Percentiles rank a stretch among this genome's conserved stretches.
Evolutionary conservation across 2,797 vertebrate genomes (phyloP).

Genomic region (Schizothorax lantsangensis): DNA sequence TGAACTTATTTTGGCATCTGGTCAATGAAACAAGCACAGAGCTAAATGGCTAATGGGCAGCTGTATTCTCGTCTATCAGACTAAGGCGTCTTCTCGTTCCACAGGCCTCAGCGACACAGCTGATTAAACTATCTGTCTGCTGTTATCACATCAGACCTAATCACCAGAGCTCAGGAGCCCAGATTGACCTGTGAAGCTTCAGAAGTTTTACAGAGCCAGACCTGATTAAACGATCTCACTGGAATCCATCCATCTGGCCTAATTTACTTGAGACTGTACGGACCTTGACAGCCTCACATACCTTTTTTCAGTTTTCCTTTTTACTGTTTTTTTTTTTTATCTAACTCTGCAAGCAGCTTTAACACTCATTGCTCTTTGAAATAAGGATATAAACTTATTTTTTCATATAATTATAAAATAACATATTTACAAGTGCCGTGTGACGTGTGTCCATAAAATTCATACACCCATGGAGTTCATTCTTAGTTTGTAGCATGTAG

Average conservation of each 20-base stretch:
- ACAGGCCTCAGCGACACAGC: conserved; percentile 42
- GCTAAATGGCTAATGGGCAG: conserved; percentile 70
- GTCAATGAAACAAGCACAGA: conserved; percentile 66
- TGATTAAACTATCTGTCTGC: conserved; percentile 59
- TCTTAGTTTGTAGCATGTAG: not conserved
- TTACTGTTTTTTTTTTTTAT: not conserved
- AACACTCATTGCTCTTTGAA: not conserved
- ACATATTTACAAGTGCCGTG: not conserved
- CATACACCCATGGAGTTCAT: not conserved
- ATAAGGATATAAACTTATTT: not conserved
- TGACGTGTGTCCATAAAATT: not conserved
- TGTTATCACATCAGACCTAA: conserved; percentile 58
- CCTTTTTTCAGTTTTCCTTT: not conserved
- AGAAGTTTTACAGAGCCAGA: conserved; percentile 43
- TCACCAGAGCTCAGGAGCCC: conserved; percentile 52
- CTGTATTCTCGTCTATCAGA: conserved; percentile 67
- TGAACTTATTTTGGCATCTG: conserved; percentile 58
- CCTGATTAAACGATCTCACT: conserved; percentile 36
- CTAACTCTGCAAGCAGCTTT: not conserved
- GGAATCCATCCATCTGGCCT: conserved; percentile 53
- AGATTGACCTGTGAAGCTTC: conserved; percentile 46
- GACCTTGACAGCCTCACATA: conserved; percentile 6
- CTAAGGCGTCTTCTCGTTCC: conserved; percentile 13
- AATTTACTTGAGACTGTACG: conserved; percentile 35
- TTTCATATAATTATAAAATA: not conserved